phyloP scores from a whole-genome alignment of 2,888 invertebrate species.

The Cataglyphis altisquamis region DNA sequence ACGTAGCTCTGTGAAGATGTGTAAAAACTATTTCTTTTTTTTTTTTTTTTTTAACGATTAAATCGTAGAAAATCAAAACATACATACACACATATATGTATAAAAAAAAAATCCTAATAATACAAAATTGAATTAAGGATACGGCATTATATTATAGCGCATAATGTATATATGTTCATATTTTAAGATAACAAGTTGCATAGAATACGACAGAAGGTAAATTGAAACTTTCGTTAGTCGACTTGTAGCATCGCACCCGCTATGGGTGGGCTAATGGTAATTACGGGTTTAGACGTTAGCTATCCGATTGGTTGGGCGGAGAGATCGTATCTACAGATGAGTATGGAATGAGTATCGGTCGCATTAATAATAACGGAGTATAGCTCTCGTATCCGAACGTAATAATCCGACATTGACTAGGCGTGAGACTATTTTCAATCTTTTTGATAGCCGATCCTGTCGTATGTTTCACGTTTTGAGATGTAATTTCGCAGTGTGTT shows the following conservation, averaged over 20 bases:
- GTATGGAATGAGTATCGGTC: constrained; percentile 78
- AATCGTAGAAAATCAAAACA: not conserved
- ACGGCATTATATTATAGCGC: not conserved
- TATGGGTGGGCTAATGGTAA: constrained; percentile 84
- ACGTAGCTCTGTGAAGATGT: not conserved
- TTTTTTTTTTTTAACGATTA: not conserved
- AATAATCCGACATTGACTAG: constrained; percentile 72
- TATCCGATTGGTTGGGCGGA: constrained; percentile 84
- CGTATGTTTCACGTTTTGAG: constrained; percentile 51
- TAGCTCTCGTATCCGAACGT: constrained; percentile 65
- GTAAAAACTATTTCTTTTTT: not conserved
- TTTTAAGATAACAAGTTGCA: constrained; percentile 23
- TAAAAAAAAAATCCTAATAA: not conserved
- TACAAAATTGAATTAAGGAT: not conserved
- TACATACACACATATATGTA: too few species aligned
- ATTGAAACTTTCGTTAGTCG: constrained; percentile 79
- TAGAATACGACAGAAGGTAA: constrained; percentile 62
- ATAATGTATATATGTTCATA: constrained; percentile 10
- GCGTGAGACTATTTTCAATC: constrained; percentile 59
- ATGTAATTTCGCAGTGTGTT: constrained; percentile 22
- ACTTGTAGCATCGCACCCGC: constrained; percentile 73
- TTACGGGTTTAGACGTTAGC: constrained; percentile 80
- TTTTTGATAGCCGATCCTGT: constrained; percentile 31
- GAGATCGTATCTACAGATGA: constrained; percentile 80
- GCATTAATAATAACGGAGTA: constrained; percentile 80